These are phyloP conservation scores for Melanostoma scalare DNA, from an alignment of 2,888 invertebrate species.

Conservation along the genomic window DNA sequence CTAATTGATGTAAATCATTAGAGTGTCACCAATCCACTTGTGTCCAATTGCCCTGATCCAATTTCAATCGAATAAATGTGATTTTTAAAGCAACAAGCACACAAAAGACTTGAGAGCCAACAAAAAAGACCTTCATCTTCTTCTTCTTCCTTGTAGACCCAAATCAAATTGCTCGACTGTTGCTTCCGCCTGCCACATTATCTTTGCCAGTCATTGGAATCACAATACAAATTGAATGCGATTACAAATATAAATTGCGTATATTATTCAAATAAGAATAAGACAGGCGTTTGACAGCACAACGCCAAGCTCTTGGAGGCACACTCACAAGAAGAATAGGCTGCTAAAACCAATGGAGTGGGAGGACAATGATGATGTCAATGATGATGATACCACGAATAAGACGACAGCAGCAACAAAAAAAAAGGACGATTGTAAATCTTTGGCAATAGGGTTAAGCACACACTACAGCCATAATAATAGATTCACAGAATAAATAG, in stretches of 20 bases:
- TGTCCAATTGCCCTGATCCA: conserved; percentile 61
- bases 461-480: conserved; percentile 48
- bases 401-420: not conserved
- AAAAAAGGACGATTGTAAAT: conserved; percentile 36
- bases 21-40: conserved; percentile 53
- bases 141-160: conserved; percentile 50
- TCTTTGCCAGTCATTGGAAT: conserved; percentile 22
- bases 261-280: conserved; percentile 67
- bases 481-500: conserved; percentile 32
- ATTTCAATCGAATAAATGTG: conserved; percentile 50
- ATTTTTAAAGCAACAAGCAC: conserved; percentile 56
- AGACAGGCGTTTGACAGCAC: conserved; percentile 61
- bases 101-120: not conserved
- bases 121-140: conserved; percentile 2
- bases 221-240: conserved; percentile 59
- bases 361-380: conserved; percentile 68
- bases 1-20: conserved; percentile 48
- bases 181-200: conserved; percentile 63
- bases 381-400: conserved; percentile 53
- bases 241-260: conserved; percentile 72
- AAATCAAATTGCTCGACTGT: conserved; percentile 68
- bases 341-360: conserved; percentile 2
- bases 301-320: conserved; percentile 13
- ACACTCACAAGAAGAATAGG: conserved; percentile 6
- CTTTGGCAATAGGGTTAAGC: conserved; percentile 55